Evolutionary conservation across 2,113 vertebrate species (phyloP), one percentile per base, ranked within the genome.

Genomic region (Macrotus californicus): DNA sequence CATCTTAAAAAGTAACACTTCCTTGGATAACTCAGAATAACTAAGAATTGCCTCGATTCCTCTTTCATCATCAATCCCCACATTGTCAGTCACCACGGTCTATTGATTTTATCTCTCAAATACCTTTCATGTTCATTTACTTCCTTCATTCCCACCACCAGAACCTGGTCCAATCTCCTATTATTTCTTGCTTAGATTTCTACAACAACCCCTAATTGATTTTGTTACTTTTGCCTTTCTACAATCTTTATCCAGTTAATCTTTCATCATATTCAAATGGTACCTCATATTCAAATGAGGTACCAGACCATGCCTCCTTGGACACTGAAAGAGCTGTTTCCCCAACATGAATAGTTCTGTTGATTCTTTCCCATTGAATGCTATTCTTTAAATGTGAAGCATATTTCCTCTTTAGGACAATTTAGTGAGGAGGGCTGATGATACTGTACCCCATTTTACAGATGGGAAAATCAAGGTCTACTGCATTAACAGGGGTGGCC

Each of bases 21-120:
- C 18, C 36, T 89, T 89, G 56, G 79, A 67, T 94, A 67, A 83
- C 54, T 92, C 84, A 95, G 72, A 59, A 66, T 70, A 48, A 56
- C 7, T 87, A 56, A 72, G 54, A 83, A 67, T 61, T 72, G 87
- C 54, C 24, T 89, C 6, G 7, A 54, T 39, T 93, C 34, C 36
- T 81, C 36, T 82, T 72, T 77, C 52, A 91, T 70, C 34, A 36
- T 72, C 43, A 77, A 2, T 54, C 15, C 7, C 36, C 19, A n/a
- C 34, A 26, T 59, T 54, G 69, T 43, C 93, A 16, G 66, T 64
- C 73, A 56, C 43, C 56, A 66, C 2, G 21, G 69, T 92, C 41
- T 87, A 75, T 52, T 70, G 81, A 79, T 92, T 95, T 94, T 90
- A 67, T 46, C 69, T 31, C 43, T 15, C 1, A 50, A 69, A 50